Evolutionary conservation across 2,888 invertebrate genomes (phyloP).

Genomic region (Patella pellucida): DNA sequence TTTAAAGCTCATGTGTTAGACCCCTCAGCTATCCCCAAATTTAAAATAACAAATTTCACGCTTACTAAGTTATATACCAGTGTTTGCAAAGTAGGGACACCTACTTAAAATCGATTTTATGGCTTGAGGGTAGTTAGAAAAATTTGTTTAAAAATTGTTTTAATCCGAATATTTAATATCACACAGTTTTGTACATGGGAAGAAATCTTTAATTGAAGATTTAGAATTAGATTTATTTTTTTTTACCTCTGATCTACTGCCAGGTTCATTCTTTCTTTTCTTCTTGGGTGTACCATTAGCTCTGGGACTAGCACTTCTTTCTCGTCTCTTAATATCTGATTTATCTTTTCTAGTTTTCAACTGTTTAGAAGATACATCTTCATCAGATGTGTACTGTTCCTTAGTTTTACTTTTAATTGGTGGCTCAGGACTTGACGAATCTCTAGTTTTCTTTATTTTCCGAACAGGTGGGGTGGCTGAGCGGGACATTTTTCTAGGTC

Average conservation of each 20-base stretch:
- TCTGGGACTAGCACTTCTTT: slow-evolving; percentile 15
- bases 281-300: slow-evolving; percentile 21
- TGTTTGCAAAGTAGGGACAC: too few species aligned
- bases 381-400: background rate
- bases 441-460: slow-evolving; percentile 21
- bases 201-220: background rate
- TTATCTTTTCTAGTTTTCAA: slow-evolving; percentile 20
- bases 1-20: too few species aligned
- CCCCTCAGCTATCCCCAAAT: too few species aligned
- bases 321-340: background rate
- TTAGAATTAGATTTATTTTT: background rate
- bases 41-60: too few species aligned
- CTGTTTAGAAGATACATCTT: background rate
- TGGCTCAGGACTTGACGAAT: slow-evolving; percentile 23
- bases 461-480: slow-evolving; percentile 11
- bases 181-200: background rate
- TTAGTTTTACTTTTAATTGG: background rate
- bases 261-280: slow-evolving; percentile 36
- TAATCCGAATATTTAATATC: background rate
- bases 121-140: too few species aligned
- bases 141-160: background rate
- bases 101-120: too few species aligned
- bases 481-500: background rate
- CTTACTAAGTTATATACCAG: too few species aligned
- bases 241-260: slow-evolving; percentile 49